These are phyloP conservation scores for Aptenodytes patagonicus DNA, from an alignment of 2,113 vertebrate species.

Conservation along the genomic window DNA sequence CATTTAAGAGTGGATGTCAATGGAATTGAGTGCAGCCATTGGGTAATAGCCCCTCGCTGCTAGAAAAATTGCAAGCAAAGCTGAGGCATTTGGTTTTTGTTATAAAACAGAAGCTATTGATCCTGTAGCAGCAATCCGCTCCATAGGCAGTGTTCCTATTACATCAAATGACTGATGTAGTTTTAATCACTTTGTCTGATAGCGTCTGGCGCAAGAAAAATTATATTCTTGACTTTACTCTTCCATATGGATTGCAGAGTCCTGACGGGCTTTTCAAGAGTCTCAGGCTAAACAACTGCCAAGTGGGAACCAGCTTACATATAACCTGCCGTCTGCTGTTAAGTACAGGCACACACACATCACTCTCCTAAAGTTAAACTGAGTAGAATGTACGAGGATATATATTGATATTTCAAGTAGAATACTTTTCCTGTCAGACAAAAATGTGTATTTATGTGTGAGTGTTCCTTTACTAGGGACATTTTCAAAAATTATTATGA, in stretches of 20 bases:
- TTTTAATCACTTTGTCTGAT: not conserved
- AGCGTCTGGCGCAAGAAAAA: not conserved
- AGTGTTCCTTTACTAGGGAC: not conserved
- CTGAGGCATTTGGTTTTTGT: not conserved
- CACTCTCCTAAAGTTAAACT: not conserved
- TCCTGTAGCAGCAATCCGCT: not conserved
- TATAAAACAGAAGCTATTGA: slow-evolving; percentile 7
- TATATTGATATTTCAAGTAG: not conserved
- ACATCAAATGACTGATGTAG: not conserved
- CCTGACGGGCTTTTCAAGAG: not conserved
- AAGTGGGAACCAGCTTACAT: not conserved
- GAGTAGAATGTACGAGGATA: not conserved
- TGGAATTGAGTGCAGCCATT: not conserved
- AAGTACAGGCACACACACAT: not conserved
- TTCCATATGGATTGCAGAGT: not conserved
- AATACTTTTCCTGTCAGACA: not conserved
- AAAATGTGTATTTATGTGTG: not conserved
- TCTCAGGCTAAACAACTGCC: not conserved
- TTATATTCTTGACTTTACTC: not conserved
- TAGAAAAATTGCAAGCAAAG: not conserved
- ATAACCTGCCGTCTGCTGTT: not conserved
- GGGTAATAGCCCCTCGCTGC: not conserved
- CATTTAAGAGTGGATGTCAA: not conserved
- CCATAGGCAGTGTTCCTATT: not conserved
- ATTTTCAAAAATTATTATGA: not conserved